A percentile compares a stretch with the other conserved stretches of the same genome.
These are phyloP conservation scores for Scaptomyza montana DNA, from an alignment of 1,140 invertebrate species.

Conservation along the genomic window DNA sequence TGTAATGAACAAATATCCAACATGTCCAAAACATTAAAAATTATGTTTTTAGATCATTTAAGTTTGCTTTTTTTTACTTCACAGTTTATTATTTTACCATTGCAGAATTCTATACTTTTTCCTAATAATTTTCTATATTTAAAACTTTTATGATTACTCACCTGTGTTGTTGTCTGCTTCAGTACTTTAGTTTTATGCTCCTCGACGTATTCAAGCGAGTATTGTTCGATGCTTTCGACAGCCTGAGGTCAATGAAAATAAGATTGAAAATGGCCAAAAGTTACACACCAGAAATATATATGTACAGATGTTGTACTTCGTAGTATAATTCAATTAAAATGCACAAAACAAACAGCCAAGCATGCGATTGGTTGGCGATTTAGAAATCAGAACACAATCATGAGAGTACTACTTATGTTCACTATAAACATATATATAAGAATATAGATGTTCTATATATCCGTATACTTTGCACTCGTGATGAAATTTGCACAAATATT, in stretches of 20 bases:
- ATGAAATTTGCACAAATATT: constrained; percentile 48
- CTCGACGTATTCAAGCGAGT: constrained; percentile 78
- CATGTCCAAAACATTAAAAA: no score
- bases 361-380: constrained; percentile 21
- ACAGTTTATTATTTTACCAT: no score
- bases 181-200: constrained; percentile 78
- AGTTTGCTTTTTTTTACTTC: no score
- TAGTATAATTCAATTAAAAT: constrained; percentile 20
- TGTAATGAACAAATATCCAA: not conserved
- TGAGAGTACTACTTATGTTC: constrained; percentile 16
- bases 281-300: constrained; percentile 30
- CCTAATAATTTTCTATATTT: not conserved
- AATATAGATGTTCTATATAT: constrained; percentile 15
- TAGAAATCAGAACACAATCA: constrained; percentile 35
- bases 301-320: no score
- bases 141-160: constrained; percentile 35
- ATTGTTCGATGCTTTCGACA: constrained; percentile 83
- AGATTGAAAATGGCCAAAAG: constrained; percentile 57
- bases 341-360: constrained; percentile 36
- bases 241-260: constrained; percentile 76
- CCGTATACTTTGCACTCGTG: constrained; percentile 73
- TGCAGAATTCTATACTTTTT: no score
- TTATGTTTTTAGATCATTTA: no score
- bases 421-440: not conserved
- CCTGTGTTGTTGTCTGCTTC: constrained; percentile 74